Conservation (phyloP, 2,888 invertebrate species). For the Falcaria lacertinaria region DNA sequence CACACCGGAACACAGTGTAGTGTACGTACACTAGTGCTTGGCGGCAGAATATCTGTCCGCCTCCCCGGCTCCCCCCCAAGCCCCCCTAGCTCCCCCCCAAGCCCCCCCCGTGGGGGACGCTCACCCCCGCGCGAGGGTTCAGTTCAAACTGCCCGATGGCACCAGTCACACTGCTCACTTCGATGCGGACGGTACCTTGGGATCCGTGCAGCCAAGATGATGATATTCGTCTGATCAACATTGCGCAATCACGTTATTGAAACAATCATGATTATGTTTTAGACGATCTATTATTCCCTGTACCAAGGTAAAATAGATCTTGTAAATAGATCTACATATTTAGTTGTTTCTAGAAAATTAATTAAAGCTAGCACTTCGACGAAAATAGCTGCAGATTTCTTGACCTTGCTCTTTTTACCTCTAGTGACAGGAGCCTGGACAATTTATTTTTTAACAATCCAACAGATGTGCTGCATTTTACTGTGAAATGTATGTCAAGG, state of each 20-base stretch:
- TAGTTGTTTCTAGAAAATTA: too few relatives aligned
- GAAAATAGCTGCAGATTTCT: conserved; percentile 42
- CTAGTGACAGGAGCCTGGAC: conserved; percentile 50
- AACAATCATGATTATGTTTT: too few relatives aligned
- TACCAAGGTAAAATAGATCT: too few relatives aligned
- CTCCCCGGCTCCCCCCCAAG: conserved; percentile 10
- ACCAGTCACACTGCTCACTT: conserved; percentile 86
- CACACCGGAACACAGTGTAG: too few relatives aligned
- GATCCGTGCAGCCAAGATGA: conserved; percentile 73
- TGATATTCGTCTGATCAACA: too few relatives aligned
- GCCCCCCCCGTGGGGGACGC: conserved; percentile 43
- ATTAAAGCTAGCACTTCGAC: too few relatives aligned
- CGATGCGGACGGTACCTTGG: conserved; percentile 82
- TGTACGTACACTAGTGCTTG: too few relatives aligned
- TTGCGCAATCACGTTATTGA: too few relatives aligned
- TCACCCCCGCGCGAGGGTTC: conserved; percentile 81
- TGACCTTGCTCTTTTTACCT: conserved; percentile 42
- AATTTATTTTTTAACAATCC: conserved; percentile 40
- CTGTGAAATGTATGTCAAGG: conserved; percentile 56
- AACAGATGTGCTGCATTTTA: conserved; percentile 42
- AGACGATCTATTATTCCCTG: too few relatives aligned
- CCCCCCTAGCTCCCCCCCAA: conserved; percentile 14
- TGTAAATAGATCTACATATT: too few relatives aligned
- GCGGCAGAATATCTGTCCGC: too few relatives aligned
- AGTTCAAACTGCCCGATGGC: conserved; percentile 93